Evolutionary conservation across 2,113 vertebrate genomes (phyloP), one percentile per base, ranked within the genome.

Genomic region (Hyperoodon ampullatus): DNA sequence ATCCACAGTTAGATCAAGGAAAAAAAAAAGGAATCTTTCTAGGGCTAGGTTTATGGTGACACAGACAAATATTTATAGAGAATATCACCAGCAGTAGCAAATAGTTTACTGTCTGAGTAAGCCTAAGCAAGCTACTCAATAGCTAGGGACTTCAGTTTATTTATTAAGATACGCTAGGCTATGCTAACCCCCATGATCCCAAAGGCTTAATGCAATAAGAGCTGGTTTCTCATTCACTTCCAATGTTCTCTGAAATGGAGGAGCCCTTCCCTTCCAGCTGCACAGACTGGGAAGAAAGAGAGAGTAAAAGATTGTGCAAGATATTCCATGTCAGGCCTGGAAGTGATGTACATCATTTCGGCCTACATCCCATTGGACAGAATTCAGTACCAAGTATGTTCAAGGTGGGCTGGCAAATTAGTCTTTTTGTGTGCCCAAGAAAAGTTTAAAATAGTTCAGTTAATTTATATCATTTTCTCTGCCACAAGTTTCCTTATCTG

Each of bases 11-110:
- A 86, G 9, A 89, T 21, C 13, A 47, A 42, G 28, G 24, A 13
- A 24, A 14, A 53, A 42, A 55, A 28, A 86, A 82, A 28, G 8
- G 47, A 70, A 15, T 68, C 78, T 74, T 93, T 86, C 39, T 78
- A 66, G 35, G 8, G 23, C 16, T 89, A 42, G 6, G 8, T 68
- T 5, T 80, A 8, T 21, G 15, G 14, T 87, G 50, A 93, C 28
- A 92, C n/a, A 93, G 47, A 74, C 18, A 19, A 78, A 28, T 44
- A 83, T 94, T 89, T 96, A 10, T 70, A 90, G 78, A 93, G 33
- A 44, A 75, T 66, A 89, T 21, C 35, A 74, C 0, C 47, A 85
- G 44, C 18, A 66, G 28, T 28, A 88, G 42, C 23, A 90, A 81
- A 92, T 1, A 92, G 8, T 35, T 71, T 66, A 65, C 5, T 58